Evolutionary conservation across 2,888 invertebrate species (phyloP), one percentile per base, ranked within the genome.

Genomic region (Drosophila paucipuncta): DNA sequence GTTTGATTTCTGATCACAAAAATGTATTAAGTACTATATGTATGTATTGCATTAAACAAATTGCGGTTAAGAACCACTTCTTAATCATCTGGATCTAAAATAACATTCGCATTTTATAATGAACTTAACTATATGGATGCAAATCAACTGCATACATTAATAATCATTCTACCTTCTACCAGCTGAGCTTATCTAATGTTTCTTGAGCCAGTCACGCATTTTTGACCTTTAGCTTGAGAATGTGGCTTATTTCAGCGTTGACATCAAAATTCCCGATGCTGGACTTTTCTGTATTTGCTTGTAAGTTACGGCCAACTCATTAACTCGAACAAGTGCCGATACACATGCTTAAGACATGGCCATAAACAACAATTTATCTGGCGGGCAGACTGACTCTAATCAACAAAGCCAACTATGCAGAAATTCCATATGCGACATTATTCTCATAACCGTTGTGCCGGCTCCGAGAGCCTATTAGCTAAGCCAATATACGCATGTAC

Each of bases 341-440:
- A 73, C 83, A 74, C 78, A 82, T 71, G 79, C 71, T 57, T 72
- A 47, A 73, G 67, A 73, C 76, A 68, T 70, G 83, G 78, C 83
- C 89, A 84, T 89, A 78, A 89, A 71, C 71, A 80, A 77, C 60
- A 69, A 68, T 77, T 77, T 82, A 82, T 73, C 81, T 66, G 60
- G 43, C 55, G 6, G 57, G 35, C 13, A 37, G 41, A 60, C 72
- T 37, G 73, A 49, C 75, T 79, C 57, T 80, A 80, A 80, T 83
- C 83, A 80, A 66, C 59, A 53, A 57, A 62, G 70, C 52, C 63
- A 66, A 60, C 78, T 90, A 85, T 80, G 89, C 90, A 68, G 67
- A 87, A 85, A 90, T 85, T 85, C 85, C 90, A 90, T 85, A 85
- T 82, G 85, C 80, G 76, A 85, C 89, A 90, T 75, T 75, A 85